Base-by-base conservation (phyloP, 2,888 invertebrate species). In the Xestia c-nigrum region DNA sequence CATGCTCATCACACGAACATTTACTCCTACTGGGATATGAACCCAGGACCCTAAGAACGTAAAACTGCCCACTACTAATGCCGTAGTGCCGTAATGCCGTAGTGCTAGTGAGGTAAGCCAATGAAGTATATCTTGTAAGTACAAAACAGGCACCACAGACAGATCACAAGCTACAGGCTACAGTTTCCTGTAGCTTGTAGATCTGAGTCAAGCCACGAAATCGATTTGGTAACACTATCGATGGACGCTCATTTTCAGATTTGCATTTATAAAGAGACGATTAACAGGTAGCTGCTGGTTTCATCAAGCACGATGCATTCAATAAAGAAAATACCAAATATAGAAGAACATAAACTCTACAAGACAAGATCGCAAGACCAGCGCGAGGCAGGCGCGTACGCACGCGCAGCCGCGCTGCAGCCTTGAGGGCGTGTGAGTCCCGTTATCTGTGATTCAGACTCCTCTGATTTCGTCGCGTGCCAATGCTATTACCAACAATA, bases 371-470 rank as follows among this genome's bases (percentile, higher is more conserved):
- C 14, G 6, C 24, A 14, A 14, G 14, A 14, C 31, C 3, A 31
- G 31, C 57, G 57, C 24, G n/a, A 24, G 12, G 55, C n/a, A 57
- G 21, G 0, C 12, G n/a, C 24, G 14, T 31, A 31, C 19, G 59
- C 19, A 38, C 59, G 31, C 31, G 61, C 59, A 24, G 7, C 57
- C 59, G 31, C 31, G 61, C 59, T 16, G 7, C 57, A 59, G 59
- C 78, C 87, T 85, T 74, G 76, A 74, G 38, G 63, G 72, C 52
- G 59, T 47, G 65, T 24, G 7, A 5, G 7, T 77, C 74, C 86
- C 84, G 88, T 75, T 87, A 87, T 72, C 24, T 40, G 59, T 88
- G 88, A 84, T 64, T 86, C 86, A 86, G 75, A 72, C 43, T 31
- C 31, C 31, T 31, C 31, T 67, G 71, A 31, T 24, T n/a, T 72